phyloP scores from a whole-genome alignment of 2,797 vertebrate species.

The Pampus argenteus region DNA sequence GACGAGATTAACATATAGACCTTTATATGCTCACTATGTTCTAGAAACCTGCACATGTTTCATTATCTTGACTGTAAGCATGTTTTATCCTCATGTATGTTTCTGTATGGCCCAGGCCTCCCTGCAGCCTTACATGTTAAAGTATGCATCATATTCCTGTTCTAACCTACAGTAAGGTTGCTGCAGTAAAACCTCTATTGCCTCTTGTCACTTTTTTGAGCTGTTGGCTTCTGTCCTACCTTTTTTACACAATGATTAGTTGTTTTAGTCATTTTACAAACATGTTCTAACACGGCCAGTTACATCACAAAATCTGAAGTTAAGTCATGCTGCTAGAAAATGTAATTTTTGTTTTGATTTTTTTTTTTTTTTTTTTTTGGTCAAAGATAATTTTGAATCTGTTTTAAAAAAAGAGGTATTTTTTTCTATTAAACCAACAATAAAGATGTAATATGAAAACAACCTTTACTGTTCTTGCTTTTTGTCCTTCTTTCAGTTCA shows the following conservation, averaged over 20 bases:
- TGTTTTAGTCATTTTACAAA: conserved; percentile 42
- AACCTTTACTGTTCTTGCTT: conserved; percentile 19
- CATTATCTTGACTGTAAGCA: conserved; percentile 10
- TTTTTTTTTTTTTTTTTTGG: conserved; percentile 70
- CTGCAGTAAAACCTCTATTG: conserved; percentile 63
- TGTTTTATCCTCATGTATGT: conserved; percentile 7
- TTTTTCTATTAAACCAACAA: conserved; percentile 81
- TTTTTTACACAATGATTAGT: conserved; percentile 39
- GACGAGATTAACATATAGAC: conserved; percentile 18
- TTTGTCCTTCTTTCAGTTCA: conserved; percentile 6
- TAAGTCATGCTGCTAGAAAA: conserved; percentile 79
- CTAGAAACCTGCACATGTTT: background rate
- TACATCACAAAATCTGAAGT: conserved; percentile 64
- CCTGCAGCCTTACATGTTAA: conserved; percentile 51
- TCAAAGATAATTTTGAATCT: conserved; percentile 72
- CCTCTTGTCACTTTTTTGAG: conserved; percentile 51
- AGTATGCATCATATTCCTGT: conserved; percentile 33
- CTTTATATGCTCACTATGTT: conserved; percentile 28
- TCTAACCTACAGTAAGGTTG: conserved; percentile 47
- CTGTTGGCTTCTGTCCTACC: conserved; percentile 33
- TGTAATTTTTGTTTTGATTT: conserved; percentile 65
- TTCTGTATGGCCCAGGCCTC: conserved; percentile 34
- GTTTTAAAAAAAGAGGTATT: conserved; percentile 67
- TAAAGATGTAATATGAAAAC: conserved; percentile 76
- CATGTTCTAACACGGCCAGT: conserved; percentile 62